Percentiles rank a stretch among this genome's conserved stretches.
phyloP scores from a whole-genome alignment of 2,888 invertebrate species.

The Mythimna loreyi region DNA sequence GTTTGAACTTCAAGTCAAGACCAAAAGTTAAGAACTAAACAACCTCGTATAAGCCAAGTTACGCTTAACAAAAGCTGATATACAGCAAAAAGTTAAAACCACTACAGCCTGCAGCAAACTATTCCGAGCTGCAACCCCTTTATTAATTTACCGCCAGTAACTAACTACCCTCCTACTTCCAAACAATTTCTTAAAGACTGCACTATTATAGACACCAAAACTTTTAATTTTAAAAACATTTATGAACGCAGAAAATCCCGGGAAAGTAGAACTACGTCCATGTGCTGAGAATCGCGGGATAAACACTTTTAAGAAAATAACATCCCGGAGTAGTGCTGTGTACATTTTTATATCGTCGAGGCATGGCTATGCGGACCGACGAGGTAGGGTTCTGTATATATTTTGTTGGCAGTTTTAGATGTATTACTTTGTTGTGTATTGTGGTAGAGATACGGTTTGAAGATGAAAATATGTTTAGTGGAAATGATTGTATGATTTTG shows the following conservation, averaged over 20 bases:
- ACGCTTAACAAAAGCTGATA: conserved; percentile 13
- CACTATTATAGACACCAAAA: conserved; percentile 25
- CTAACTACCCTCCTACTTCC: conserved; percentile 34
- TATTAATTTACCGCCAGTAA: conserved; percentile 51
- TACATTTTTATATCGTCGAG: conserved; percentile 63
- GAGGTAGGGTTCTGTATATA: conserved; percentile 35
- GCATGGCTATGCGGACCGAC: conserved; percentile 29
- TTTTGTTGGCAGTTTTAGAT: conserved; percentile 41
- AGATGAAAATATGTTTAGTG: neutral
- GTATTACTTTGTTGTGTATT: conserved; percentile 33
- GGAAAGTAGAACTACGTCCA: conserved; percentile 44
- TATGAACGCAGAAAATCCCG: conserved; percentile 41
- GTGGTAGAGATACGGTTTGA: conserved; percentile 4
- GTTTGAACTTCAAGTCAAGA: neutral
- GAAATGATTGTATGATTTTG: neutral
- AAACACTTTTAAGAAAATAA: conserved; percentile 73
- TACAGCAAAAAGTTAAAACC: conserved; percentile 24
- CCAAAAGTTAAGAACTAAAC: conserved; percentile 4
- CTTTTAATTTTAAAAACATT: conserved; percentile 48
- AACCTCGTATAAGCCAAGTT: conserved; percentile 13
- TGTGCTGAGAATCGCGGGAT: conserved; percentile 60
- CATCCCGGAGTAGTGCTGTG: conserved; percentile 54
- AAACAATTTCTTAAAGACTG: conserved; percentile 40
- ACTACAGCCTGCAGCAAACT: conserved; percentile 33
- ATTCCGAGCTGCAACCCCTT: conserved; percentile 40